Conservation (phyloP, 2,888 invertebrate species). For the Eupeodes latifasciatus region DNA sequence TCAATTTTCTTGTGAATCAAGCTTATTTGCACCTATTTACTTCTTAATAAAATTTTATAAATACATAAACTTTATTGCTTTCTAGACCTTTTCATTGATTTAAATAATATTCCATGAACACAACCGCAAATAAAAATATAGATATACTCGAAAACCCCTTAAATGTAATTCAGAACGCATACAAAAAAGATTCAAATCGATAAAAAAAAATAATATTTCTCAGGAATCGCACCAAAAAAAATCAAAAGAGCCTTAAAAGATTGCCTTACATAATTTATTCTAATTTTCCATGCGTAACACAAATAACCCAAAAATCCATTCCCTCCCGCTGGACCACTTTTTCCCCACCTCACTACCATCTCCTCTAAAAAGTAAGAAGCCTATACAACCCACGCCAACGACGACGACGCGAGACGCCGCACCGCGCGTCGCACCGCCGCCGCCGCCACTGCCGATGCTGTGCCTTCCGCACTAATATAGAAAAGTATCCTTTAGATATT, state of each 20-base stretch:
- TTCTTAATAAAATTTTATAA: conserved; percentile 12
- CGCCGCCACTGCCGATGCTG: no score
- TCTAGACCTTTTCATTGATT: background rate
- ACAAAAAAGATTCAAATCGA: background rate
- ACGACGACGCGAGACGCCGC: no score
- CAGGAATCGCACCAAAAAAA: background rate
- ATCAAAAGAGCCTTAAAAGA: conserved; percentile 40
- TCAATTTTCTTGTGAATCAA: background rate
- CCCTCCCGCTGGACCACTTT: background rate
- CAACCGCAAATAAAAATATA: background rate
- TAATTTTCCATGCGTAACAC: conserved; percentile 53
- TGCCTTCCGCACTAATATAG: conserved; percentile 15
- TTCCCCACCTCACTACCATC: background rate
- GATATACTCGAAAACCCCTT: background rate
- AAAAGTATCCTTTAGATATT: conserved; percentile 39
- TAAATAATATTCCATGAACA: background rate
- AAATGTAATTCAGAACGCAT: background rate
- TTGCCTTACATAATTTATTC: conserved; percentile 66
- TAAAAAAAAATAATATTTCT: background rate
- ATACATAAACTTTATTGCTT: background rate
- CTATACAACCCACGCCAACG: no score
- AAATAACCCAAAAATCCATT: conserved; percentile 57
- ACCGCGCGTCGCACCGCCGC: background rate
- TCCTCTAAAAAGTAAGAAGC: no score
- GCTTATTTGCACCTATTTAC: background rate